Base-by-base conservation (phyloP, 2,113 vertebrate species). In the Glaucomys volans region DNA sequence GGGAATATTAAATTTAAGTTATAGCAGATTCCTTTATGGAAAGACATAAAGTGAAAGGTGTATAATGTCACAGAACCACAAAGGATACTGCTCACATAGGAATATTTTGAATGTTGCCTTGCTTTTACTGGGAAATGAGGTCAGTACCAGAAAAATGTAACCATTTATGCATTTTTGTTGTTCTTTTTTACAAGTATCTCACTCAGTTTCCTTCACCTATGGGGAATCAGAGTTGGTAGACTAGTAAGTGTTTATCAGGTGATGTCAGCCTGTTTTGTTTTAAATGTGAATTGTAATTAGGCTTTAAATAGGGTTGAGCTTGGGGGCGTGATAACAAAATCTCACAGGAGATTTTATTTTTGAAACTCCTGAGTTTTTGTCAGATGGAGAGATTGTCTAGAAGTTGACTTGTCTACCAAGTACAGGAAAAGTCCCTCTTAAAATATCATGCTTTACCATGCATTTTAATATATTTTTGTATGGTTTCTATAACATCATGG, bases 251-350 rank as follows among this genome's bases (percentile, higher is more conserved):
- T 93, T 90, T 66, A 44, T 87, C 72, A 94, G 59, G 84, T 64
- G 72, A 87, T 50, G 9, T 57, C 32, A 81, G 54, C 6, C 80
- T 81, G 17, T 93, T 52, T 80, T 67, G 26, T 87, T 75, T 71
- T 71, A 83, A 94, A 90, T 47, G 87, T 90, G 59, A 69, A 66
- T 90, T 26, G 14, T 47, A 92, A 95, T 90, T 77, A 91, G n/a
- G 30, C 35, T 84, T 86, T 84, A 84, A 93, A 90, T 74, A 96
- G 66, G 17, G 47, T 8, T 79, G 50, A 83, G 37, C 16, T n/a
- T 87, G 50, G 76, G 40, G 4, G 69, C 22, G 30, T 91, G 91
- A 77, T 57, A 94, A 52, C 30, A 74, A 69, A 14, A 52, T 67
- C 24, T 95, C 87, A 80, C 28, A 71, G 10, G 59, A 95, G 32